Percentiles rank a stretch among this genome's conserved stretches.
phyloP scores from a whole-genome alignment of 2,113 vertebrate genomes.

The Oryzias celebensis region DNA sequence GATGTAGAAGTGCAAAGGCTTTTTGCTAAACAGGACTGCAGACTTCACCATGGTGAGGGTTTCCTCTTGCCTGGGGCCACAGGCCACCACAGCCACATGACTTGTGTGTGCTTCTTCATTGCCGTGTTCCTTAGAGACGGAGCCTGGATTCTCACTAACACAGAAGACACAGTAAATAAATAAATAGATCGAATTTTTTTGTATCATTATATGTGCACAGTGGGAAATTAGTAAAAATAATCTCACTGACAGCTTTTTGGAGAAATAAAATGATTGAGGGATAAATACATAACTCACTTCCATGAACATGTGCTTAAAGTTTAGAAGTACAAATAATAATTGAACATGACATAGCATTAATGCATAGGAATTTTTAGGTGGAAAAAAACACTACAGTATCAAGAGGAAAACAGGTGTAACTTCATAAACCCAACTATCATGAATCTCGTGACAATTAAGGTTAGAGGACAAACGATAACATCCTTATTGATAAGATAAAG shows the following conservation, averaged over 20 bases:
- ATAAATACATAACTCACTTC: too few species aligned
- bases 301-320: too few species aligned
- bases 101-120: conserved; percentile 69
- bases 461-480: neutral
- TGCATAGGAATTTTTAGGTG: neutral
- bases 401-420: too few species aligned
- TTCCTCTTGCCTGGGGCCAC: conserved; percentile 91
- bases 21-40: conserved; percentile 87
- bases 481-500: neutral
- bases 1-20: conserved; percentile 88
- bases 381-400: neutral
- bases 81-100: conserved; percentile 94
- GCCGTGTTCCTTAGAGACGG: conserved; percentile 6
- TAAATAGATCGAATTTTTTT: neutral
- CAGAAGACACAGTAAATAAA: conserved; percentile 10
- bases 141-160: conserved; percentile 36
- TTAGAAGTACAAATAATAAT: too few species aligned
- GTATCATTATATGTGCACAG: conserved; percentile 2
- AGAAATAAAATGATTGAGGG: too few species aligned
- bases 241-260: neutral
- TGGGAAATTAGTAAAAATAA: neutral
- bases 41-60: conserved; percentile 95
- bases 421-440: neutral
- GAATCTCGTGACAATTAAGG: neutral
- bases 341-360: too few species aligned